Conservation (phyloP, 2,797 vertebrate genomes). For the Rhinichthys osculus region DNA sequence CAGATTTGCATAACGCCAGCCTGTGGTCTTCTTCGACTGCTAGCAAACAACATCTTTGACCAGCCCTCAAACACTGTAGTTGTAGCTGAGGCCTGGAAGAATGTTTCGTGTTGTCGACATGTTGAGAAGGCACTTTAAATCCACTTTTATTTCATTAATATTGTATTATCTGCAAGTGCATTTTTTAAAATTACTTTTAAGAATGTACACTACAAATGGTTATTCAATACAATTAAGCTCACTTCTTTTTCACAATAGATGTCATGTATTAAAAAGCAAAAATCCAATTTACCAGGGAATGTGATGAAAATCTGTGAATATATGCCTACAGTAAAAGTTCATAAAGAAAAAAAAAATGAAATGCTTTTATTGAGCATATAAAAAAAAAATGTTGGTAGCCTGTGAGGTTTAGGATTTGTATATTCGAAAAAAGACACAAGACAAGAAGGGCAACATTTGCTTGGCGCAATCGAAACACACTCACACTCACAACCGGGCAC, state of each 20-base stretch:
- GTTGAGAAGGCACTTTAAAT: neutral
- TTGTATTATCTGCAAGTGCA: neutral
- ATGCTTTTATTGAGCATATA: neutral
- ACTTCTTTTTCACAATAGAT: neutral
- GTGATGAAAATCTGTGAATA: neutral
- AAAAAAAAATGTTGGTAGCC: neutral
- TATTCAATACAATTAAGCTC: neutral
- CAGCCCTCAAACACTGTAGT: neutral
- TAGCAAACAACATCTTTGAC: neutral
- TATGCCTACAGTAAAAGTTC: neutral
- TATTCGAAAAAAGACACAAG: conserved; percentile 13
- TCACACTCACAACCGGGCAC: conserved; percentile 63
- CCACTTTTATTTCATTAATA: too few species aligned
- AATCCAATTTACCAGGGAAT: neutral
- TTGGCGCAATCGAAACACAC: conserved; percentile 37
- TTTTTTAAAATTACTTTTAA: neutral
- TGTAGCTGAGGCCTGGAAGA: neutral
- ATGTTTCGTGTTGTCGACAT: neutral
- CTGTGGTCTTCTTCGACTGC: too few species aligned
- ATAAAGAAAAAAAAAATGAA: neutral
- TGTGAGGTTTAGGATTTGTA: neutral
- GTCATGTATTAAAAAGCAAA: neutral
- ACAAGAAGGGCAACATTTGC: conserved; percentile 35
- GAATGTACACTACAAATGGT: neutral
- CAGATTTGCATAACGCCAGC: neutral